Base-by-base conservation (phyloP, 1,140 invertebrate genomes). In the Zaprionus kolodkinae region DNA sequence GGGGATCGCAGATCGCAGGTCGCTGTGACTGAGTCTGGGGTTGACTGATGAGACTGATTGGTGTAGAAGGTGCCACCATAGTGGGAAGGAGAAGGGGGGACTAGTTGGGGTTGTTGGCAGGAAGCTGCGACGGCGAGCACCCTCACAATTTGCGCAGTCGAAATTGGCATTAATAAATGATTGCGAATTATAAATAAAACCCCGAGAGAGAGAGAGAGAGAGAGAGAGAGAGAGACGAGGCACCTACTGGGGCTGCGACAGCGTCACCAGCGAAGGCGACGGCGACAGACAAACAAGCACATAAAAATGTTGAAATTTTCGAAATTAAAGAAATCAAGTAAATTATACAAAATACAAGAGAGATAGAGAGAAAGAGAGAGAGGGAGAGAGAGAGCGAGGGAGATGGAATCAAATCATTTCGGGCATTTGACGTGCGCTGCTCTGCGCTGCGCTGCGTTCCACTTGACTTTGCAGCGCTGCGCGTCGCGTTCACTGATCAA, bases 401-500 rank as follows among this genome's bases (percentile, higher is more conserved):
- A 21, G 21, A 21, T 21, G 21, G 40, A 21, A 67, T 45, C 35
- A 43, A 71, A 75, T 56, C 10, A 71, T 75, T 78, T 75, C 50
- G 72, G 52, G 59, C 65, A 72, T 71, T 78, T 76, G 78, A 63
- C n/a, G 45, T 61, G 64, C 60, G 56, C 57, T 21, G 50, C 66
- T 62, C 56, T 55, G 48, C 54, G 57, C 75, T 67, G 43, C 67
- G 62, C 56, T 60, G 48, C 54, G 62, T 78, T 71, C 50, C 76
- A 48, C 59, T 73, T 61, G 62, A 54, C 21, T 50, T 57, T 68
- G 69, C 50, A 43, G 56, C 60, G 71, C 62, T 50, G 33, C 52
- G 55, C 73, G 40, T 27, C 33, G 50, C 52, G 68, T 35, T 43
- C 52, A 63, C 76, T 72, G 81, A 80, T 77, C 91, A 89, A 92